Conservation (phyloP, 2,888 invertebrate genomes). For the Saturnia pavonia region DNA sequence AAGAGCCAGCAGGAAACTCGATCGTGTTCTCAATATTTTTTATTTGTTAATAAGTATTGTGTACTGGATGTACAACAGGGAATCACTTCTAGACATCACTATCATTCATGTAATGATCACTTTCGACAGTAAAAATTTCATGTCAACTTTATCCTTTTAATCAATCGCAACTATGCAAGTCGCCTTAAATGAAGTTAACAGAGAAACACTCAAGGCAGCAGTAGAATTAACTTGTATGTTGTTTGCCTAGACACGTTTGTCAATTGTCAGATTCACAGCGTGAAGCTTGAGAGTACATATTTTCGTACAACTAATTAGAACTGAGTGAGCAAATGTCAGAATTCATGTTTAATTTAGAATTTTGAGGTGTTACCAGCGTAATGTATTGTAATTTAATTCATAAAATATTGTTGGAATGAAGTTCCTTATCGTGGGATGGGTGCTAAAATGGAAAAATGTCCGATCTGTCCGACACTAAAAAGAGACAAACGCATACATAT, state of each 20-base stretch:
- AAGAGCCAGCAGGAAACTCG: too few relatives aligned
- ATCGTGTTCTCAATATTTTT: too few relatives aligned
- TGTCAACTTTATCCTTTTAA: background rate
- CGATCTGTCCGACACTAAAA: too few relatives aligned
- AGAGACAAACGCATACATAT: too few relatives aligned
- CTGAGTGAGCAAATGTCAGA: background rate
- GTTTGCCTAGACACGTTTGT: constrained; percentile 13
- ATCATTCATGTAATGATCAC: too few relatives aligned
- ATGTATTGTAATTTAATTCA: background rate
- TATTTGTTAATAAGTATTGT: too few relatives aligned
- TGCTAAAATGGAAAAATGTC: too few relatives aligned
- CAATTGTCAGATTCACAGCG: constrained; percentile 8
- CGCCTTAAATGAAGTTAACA: background rate
- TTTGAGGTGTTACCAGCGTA: background rate
- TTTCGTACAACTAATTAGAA: background rate
- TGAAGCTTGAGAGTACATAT: background rate
- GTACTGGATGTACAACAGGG: too few relatives aligned
- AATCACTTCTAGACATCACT: too few relatives aligned
- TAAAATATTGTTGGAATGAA: too few relatives aligned
- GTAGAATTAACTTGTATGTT: background rate
- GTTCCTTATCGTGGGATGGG: too few relatives aligned
- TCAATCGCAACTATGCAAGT: background rate
- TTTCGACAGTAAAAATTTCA: too few relatives aligned
- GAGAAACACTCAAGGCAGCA: background rate
- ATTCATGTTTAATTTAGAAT: background rate